Evolutionary conservation across 2,888 invertebrate species (phyloP), one percentile per base, ranked within the genome.

Genomic region (Tachina fera): DNA sequence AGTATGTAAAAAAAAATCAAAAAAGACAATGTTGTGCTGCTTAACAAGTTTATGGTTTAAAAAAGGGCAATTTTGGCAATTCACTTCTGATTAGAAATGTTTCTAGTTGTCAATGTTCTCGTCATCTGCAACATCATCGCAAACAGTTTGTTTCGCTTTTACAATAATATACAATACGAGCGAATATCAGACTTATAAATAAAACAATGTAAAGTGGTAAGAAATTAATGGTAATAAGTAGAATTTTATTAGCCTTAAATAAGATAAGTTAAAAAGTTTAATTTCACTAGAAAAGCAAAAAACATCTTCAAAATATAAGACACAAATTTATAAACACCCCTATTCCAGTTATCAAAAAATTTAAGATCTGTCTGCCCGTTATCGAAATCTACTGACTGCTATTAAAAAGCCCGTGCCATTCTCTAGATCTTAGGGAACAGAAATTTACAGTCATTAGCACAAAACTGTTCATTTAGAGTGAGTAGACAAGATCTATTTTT

Each of bases 1-100:
- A 31, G 31, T 82, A 86, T 86, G 75, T 86, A 83, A 22, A 79
- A n/a, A n/a, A n/a, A n/a, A n/a, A n/a, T 79, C 82, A 86, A 82
- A 53, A 65, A 68, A 49, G 61, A 56, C 78, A 85, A 61, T 77
- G 63, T 70, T 82, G 45, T 68, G 72, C 70, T 82, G 56, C n/a
- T 74, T 78, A 80, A 76, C 79, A 76, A 80, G 84, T 84, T 75
- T 71, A 76, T 80, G 49, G 80, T 80, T 72, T 67, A 45, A 51
- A 53, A 75, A 86, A 83, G 75, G 78, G 78, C 70, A 72, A 83
- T 76, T 86, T 83, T 75, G 72, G 70, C 86, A 79, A 78, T 85
- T 81, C 77, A 78, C 75, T 82, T 75, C 78, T 85, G 82, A 82
- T 79, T 79, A 58, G 78, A 78, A 82, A 65, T 82, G 81, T 82